Evolutionary conservation across 2,113 vertebrate genomes (phyloP).

Genomic region (Dipodomys merriami): DNA sequence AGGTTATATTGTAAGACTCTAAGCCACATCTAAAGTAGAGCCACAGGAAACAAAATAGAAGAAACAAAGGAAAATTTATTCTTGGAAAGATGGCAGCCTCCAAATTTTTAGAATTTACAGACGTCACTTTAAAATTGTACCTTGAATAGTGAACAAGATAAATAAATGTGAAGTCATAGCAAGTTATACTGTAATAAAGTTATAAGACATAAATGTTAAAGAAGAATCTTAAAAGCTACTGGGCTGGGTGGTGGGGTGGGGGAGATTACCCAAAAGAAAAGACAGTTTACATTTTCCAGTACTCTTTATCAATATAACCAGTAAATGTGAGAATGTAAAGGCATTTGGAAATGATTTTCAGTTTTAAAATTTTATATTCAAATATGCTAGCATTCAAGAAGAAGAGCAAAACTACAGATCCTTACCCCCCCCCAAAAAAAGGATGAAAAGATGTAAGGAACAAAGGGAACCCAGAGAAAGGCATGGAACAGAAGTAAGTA

Average conservation of each 20-base stretch:
- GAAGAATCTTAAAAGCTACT: constrained; percentile 35
- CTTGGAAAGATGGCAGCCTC: neutral
- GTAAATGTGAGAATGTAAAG: constrained; percentile 13
- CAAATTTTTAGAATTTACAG: constrained; percentile 25
- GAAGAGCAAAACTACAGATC: neutral
- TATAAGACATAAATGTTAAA: neutral
- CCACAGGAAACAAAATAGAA: constrained; percentile 28
- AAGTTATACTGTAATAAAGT: neutral
- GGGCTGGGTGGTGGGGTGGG: neutral
- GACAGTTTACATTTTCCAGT: neutral
- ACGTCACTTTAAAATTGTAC: constrained; percentile 35
- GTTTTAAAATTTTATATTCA: constrained; percentile 53
- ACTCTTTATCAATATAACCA: constrained; percentile 50
- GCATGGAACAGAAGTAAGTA: neutral
- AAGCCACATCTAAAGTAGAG: constrained; percentile 5
- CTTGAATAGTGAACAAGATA: constrained; percentile 2
- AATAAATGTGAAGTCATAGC: constrained; percentile 19
- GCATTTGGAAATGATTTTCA: constrained; percentile 19
- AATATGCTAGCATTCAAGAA: constrained; percentile 49
- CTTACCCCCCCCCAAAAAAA: neutral
- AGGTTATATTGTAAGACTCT: neutral
- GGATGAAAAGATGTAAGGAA: constrained; percentile 14
- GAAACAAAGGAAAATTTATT: neutral
- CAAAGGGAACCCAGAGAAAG: neutral
- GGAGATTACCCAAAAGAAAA: constrained; percentile 37